Base-by-base conservation (phyloP, 2,888 invertebrate species). In the Agriopis aurantiaria region DNA sequence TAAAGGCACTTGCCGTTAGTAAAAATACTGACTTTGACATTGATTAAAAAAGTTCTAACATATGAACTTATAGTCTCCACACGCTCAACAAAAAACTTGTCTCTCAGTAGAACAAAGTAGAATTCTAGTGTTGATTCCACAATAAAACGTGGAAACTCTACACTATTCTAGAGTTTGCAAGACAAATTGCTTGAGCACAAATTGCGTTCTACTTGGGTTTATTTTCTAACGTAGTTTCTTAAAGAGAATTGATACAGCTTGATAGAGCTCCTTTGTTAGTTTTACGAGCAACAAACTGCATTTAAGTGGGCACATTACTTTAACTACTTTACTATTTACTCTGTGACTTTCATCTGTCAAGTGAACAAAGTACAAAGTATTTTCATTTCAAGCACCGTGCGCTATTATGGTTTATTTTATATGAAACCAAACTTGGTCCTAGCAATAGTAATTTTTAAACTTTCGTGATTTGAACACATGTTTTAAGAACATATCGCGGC, bases 181-280 rank as follows among this genome's bases (percentile, higher is more conserved):
- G 14, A 60, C 60, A 60, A 60, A 60, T 51, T 60, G 49, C 49
- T 41, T 6, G 40, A 46, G 48, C 49, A 51, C 40, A 51, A 60
- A 60, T 49, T 41, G 40, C 41, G 8, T 23, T 9, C 46, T 23
- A 12, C 11, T 57, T 17, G 45, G 10, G 45, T 57, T 57, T 57
- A 57, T 57, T 57, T 45, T 57, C 17, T 9, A 56, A 53, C 9
- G 45, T 8, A 59, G 58, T 33, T 9, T 41, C 43, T 43, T 14
- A 11, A 23, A 6, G 11, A 6, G 43, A 43, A 57, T 57, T 57
- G 43, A 57, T 43, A 43, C 14, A 43, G 14, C 56, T 57, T 14
- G 56, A 56, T 14, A 3, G 41, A 41, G 56, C 56, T 14, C 43
- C 10, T 55, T 57, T 57, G 56, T 57, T 57, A 43, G 41, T 10